phyloP scores from a whole-genome alignment of 2,113 vertebrate species.

The Bombycilla garrulus region DNA sequence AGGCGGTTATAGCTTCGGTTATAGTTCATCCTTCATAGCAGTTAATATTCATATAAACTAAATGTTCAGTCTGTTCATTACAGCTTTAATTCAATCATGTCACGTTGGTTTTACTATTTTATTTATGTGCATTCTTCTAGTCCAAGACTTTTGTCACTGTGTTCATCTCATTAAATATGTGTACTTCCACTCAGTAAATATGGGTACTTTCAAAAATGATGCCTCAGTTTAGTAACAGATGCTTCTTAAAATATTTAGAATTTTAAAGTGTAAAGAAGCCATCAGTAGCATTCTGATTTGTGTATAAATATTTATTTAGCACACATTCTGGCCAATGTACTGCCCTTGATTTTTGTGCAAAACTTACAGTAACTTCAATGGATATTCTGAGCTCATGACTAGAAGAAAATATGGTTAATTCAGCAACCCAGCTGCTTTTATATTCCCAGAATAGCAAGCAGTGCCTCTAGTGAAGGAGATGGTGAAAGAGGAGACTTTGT shows the following conservation, averaged over 20 bases:
- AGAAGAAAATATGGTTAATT: conserved; percentile 58
- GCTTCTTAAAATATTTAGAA: conserved; percentile 73
- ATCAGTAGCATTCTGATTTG: conserved; percentile 69
- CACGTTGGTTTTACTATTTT: conserved; percentile 4
- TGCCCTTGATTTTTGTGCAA: conserved; percentile 62
- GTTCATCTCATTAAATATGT: conserved; percentile 65
- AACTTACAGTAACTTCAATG: conserved; percentile 54
- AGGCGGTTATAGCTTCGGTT: not conserved
- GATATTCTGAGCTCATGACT: conserved; percentile 51
- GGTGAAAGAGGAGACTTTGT: not conserved
- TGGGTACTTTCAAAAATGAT: conserved; percentile 63
- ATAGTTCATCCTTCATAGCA: not conserved
- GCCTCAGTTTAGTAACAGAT: conserved; percentile 68
- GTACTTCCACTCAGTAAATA: conserved; percentile 59
- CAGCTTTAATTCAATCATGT: not conserved
- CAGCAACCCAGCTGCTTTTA: conserved; percentile 51
- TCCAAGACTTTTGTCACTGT: conserved; percentile 47
- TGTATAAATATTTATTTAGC: conserved; percentile 74
- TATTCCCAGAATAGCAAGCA: conserved; percentile 49
- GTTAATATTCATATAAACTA: conserved; percentile 3
- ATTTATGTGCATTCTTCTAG: conserved; percentile 44
- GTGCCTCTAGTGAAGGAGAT: conserved; percentile 16
- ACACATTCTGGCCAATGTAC: conserved; percentile 70
- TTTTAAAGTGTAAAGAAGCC: conserved; percentile 71
- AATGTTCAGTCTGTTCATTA: not conserved